Evolutionary conservation across 2,113 vertebrate genomes (phyloP).

Genomic region (Smithornis capensis): DNA sequence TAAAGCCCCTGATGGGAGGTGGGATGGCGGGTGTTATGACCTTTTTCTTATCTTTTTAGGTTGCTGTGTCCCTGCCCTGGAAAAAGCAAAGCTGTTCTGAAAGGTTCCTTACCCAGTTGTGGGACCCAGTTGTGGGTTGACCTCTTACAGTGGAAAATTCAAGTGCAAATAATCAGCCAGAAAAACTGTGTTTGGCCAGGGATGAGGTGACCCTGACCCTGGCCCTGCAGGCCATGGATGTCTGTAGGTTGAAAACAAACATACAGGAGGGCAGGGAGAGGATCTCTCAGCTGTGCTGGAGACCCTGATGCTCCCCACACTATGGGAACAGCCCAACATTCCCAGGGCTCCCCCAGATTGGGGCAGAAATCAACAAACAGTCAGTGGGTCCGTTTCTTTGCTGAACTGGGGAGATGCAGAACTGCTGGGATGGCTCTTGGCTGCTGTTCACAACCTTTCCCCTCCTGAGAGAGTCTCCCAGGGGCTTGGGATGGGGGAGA

Average conservation of each 20-base stretch:
- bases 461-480: background rate
- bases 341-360: background rate
- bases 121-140: background rate
- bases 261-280: background rate
- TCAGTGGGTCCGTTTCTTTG: rapidly evolving
- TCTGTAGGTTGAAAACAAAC: background rate
- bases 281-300: background rate
- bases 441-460: rapidly evolving
- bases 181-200: background rate
- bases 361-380: too few relatives aligned
- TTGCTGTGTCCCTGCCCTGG: background rate
- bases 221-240: background rate
- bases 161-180: background rate
- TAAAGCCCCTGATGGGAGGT: background rate
- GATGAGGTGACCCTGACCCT: rapidly evolving
- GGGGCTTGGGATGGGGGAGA: background rate
- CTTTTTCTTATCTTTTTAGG: background rate
- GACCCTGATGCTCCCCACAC: background rate
- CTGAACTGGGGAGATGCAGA: background rate
- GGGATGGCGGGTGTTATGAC: background rate
- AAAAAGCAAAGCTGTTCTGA: background rate
- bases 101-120: rapidly evolving
- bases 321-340: background rate
- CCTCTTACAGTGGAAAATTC: background rate
- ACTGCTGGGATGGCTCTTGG: background rate